Evolutionary conservation across 2,113 vertebrate genomes (phyloP).

Genomic region (Murina feae): DNA sequence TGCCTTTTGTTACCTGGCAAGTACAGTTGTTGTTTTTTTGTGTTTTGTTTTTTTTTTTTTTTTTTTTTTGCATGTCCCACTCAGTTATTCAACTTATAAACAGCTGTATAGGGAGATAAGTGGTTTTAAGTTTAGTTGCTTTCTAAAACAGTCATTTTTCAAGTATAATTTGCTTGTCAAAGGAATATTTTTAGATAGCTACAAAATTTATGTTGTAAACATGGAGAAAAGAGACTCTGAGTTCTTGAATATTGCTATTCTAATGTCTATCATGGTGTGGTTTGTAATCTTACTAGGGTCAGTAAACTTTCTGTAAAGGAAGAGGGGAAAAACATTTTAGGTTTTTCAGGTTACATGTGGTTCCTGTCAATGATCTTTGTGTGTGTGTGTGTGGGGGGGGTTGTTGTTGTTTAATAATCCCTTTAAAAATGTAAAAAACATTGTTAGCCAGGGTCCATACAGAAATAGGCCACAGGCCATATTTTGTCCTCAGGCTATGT

Average conservation of each 20-base stretch:
- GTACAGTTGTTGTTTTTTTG: too few relatives aligned
- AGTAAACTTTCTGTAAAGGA: not conserved
- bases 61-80: not conserved
- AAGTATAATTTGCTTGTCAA: not conserved
- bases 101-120: not conserved
- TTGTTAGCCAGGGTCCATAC: not conserved
- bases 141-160: conserved; percentile 32
- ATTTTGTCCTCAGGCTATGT: not conserved
- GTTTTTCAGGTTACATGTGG: not conserved
- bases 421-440: conserved; percentile 24
- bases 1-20: not conserved
- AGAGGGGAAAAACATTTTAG: not conserved
- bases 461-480: not conserved
- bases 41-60: too few relatives aligned
- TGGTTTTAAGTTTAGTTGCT: not conserved
- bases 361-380: not conserved
- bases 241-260: not conserved
- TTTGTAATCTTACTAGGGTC: not conserved
- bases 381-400: too few relatives aligned
- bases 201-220: not conserved
- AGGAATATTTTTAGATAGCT: conserved; percentile 3
- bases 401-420: not conserved
- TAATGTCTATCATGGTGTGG: not conserved
- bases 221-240: not conserved
- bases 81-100: not conserved